These are phyloP conservation scores for Drosophila azteca DNA, from an alignment of 1,140 invertebrate genomes.

Conservation along the genomic window DNA sequence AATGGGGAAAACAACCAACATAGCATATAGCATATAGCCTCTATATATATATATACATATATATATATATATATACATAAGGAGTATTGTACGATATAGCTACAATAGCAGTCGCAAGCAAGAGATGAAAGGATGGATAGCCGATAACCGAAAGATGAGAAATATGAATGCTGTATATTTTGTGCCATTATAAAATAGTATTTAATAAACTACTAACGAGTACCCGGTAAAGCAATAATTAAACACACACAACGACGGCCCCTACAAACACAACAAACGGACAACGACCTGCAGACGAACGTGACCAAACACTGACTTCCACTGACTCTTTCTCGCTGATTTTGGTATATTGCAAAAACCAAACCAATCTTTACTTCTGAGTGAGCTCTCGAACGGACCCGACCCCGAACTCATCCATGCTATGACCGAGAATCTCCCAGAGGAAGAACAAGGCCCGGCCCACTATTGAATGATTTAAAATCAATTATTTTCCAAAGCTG, in stretches of 20 bases:
- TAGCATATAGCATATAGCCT: constrained; percentile 25
- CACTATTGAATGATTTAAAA: constrained; percentile 5
- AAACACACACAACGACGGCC: constrained; percentile 51
- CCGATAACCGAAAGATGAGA: constrained; percentile 18
- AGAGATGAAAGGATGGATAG: constrained; percentile 12
- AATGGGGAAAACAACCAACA: constrained; percentile 14
- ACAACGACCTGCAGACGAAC: constrained; percentile 46
- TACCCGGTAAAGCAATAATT: constrained; percentile 50
- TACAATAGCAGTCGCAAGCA: constrained; percentile 24
- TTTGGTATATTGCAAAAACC: constrained; percentile 19
- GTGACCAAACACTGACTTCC: constrained; percentile 18
- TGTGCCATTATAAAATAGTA: constrained; percentile 79
- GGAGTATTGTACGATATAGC: constrained; percentile 30
- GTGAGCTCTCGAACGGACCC: constrained; percentile 9
- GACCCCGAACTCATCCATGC: not conserved
- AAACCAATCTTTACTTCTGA: not conserved
- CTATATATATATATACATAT: constrained; percentile 43
- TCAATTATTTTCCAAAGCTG: constrained; percentile 19
- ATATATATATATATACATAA: constrained; percentile 17
- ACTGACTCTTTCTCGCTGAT: constrained; percentile 4
- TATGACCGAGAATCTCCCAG: constrained; percentile 26
- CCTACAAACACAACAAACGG: constrained; percentile 46
- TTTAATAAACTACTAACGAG: constrained; percentile 52
- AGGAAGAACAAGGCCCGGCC: not conserved
- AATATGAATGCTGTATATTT: constrained; percentile 77